Evolutionary conservation across 1,140 invertebrate genomes (phyloP).

Genomic region (Microplitis mediator): DNA sequence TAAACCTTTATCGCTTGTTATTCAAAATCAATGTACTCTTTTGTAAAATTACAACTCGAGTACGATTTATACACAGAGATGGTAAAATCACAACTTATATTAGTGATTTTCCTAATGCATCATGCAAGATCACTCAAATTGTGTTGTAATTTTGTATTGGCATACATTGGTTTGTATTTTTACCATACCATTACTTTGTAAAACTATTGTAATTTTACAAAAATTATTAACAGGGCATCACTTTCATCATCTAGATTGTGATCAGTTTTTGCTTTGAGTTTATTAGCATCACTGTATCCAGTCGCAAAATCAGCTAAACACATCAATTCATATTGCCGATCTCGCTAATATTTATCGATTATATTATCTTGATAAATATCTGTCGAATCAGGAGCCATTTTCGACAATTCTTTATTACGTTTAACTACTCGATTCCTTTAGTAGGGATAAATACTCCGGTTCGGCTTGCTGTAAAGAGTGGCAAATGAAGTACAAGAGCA

Average conservation of each 20-base stretch:
- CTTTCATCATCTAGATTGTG: not conserved
- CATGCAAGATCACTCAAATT: no score
- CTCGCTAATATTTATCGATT: not conserved
- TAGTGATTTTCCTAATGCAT: no score
- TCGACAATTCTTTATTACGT: not conserved
- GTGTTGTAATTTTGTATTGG: no score
- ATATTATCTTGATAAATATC: not conserved
- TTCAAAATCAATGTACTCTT: no score
- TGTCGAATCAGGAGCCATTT: not conserved
- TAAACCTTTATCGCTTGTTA: no score
- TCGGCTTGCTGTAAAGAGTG: not conserved
- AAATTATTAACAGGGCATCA: no score
- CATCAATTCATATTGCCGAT: not conserved
- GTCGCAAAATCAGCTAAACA: not conserved
- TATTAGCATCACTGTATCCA: not conserved
- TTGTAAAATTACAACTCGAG: no score
- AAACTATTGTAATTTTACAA: no score
- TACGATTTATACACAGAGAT: no score
- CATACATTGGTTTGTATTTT: no score
- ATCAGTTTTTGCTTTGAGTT: not conserved
- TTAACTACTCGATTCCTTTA: not conserved
- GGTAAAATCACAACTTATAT: no score
- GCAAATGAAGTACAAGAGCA: not conserved
- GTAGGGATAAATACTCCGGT: not conserved
- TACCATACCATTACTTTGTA: no score